Evolutionary conservation across 2,888 invertebrate genomes (phyloP), one percentile per base, ranked within the genome.

Genomic region (Trichopoda pennipes): DNA sequence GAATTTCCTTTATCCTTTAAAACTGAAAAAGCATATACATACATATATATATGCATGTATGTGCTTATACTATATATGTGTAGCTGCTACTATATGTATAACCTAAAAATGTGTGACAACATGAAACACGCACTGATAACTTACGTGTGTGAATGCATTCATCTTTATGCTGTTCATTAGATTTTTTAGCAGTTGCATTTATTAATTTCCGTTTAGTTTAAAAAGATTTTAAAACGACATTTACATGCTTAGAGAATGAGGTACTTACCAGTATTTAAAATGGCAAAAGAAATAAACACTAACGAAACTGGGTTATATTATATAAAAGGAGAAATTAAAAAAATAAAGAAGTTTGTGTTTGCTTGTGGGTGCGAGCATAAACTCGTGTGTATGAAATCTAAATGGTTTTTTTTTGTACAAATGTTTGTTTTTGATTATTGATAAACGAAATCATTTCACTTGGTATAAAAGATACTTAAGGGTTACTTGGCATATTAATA

Each of bases 201-300:
- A 78, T 82, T 82, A 82, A 82, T 82, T 82, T 82, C 81, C 78
- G 78, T 82, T 82, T 75, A 79, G 77, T 51, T 69, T 61, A 74
- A 81, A 82, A 78, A 75, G 55, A 75, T 82, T 82, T 82, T 55
- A 51, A 79, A 78, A 75, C 72, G 74, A 75, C 78, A 82, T 64
- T 63, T 63, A 68, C 56, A 53, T 70, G 60, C 10, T 70, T 51
- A 56, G 23, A 56, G 23, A 60, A 51, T 10, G 68, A 3, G 47
- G 47, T 55, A 61, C 49, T 66, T 74, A 32, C 38, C 35, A 51
- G 32, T 61, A 60, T 61, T 61, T 61, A 55, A 51, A 66, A 32
- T 14, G n/a, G 60, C 32, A 60, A 53, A 76, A 60, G 58, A 66
- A 51, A 64, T n/a, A 35, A 38, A 8, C 21, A 14, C 32, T 53